Base-by-base conservation (phyloP, 2,888 invertebrate species). In the Orthonevra nobilis region DNA sequence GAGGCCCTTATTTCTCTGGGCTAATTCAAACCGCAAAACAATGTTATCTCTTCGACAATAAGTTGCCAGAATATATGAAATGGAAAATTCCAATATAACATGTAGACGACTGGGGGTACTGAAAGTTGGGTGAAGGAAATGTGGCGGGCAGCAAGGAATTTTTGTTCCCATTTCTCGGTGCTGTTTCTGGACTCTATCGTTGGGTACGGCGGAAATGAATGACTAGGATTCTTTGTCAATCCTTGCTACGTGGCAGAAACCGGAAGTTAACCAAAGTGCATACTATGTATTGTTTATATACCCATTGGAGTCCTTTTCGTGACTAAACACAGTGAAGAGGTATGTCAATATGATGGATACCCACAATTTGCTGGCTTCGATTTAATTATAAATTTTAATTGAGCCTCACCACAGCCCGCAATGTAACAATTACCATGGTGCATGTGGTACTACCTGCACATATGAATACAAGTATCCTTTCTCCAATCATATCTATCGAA, bases 11-110 rank as follows among this genome's bases (percentile, higher is more conserved):
- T 28, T 58, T 52, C 68, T 30, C 50, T 58, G 19, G 58, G 79
- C 79, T 79, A 81, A 74, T 74, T 81, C 74, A 81, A 79, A 81
- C 81, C 74, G 68, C 81, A 81, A 81, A 81, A 81, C 81, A 74
- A 74, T 81, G 81, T 74, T 81, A 69, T 74, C 73, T 74, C 81
- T 73, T 73, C 81, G 81, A 79, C 79, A 79, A 79, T 79, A 79
- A 79, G 79, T 79, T 79, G 68, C 79, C 79, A 73, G 79, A 73
- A 79, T 79, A 79, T 79, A 79, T 79, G 79, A 79, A 79, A 79
- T 79, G 79, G 79, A 79, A 79, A 79, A 79, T 79, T 79, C 79
- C 79, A 73, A 79, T 68, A 68, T 54, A 73, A 44, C 70, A 70
- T 61, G 60, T 58, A 36, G 42, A n/a, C n/a, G 7, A 10, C 15